Conservation (phyloP, 2,797 vertebrate species). For the Moxostoma hubbsi region DNA sequence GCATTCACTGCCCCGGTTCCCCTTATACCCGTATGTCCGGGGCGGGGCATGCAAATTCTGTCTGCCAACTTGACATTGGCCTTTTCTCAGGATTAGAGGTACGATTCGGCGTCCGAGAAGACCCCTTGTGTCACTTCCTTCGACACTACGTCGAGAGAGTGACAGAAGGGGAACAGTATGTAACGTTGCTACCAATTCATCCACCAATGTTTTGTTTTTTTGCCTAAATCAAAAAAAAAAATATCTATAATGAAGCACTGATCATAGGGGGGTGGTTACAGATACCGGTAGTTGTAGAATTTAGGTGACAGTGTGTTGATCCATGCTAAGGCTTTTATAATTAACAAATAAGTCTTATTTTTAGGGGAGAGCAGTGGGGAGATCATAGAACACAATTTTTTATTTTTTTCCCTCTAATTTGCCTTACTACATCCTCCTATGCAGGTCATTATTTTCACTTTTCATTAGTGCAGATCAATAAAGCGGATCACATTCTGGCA, state of each 20-base stretch:
- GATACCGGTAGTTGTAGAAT: constrained; percentile 39
- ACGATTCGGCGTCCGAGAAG: too few species aligned
- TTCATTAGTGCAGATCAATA: constrained; percentile 80
- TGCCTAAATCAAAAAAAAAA: too few species aligned
- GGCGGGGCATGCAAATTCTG: too few species aligned
- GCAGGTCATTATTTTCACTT: constrained; percentile 79
- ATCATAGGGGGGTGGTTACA: constrained; percentile 11
- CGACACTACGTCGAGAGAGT: too few species aligned
- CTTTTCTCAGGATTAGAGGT: too few species aligned
- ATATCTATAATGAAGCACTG: constrained; percentile 8
- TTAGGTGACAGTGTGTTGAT: constrained; percentile 41
- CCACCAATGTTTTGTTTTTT: too few species aligned
- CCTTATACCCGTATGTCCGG: too few species aligned
- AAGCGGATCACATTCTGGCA: constrained; percentile 68
- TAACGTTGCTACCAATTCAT: constrained; percentile 25
- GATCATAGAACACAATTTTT: constrained; percentile 67
- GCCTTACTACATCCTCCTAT: constrained; percentile 61
- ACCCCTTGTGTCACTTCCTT: too few species aligned
- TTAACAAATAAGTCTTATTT: constrained; percentile 72
- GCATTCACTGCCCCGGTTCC: too few species aligned
- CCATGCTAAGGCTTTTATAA: constrained; percentile 60
- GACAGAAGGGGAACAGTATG: too few species aligned
- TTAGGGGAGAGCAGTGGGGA: constrained; percentile 56
- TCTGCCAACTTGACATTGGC: too few species aligned
- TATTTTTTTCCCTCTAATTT: not conserved